phyloP scores from a whole-genome alignment of 2,888 invertebrate species.

The Suillia variegata region DNA sequence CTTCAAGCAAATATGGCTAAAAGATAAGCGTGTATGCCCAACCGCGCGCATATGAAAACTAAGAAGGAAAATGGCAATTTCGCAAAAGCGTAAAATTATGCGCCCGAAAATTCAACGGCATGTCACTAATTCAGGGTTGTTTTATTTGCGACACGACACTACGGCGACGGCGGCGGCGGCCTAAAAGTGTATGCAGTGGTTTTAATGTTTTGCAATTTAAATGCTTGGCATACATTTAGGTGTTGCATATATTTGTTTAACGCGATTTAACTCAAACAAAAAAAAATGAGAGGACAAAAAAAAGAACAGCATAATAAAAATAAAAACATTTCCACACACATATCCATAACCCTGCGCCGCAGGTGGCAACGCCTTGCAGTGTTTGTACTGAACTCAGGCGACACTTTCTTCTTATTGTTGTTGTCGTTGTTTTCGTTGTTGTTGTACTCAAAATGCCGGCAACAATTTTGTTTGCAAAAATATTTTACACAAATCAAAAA shows the following conservation, averaged over 20 bases:
- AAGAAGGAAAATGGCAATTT: constrained; percentile 42
- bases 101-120: constrained; percentile 20
- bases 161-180: too few species aligned
- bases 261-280: neutral
- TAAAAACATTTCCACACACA: too few species aligned
- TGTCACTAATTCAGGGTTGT: constrained; percentile 35
- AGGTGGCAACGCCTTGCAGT: too few species aligned
- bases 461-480: too few species aligned
- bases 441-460: too few species aligned
- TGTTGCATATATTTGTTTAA: constrained; percentile 8
- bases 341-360: too few species aligned
- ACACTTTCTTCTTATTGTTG: too few species aligned
- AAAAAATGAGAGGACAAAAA: constrained; percentile 7
- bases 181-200: constrained; percentile 36
- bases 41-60: constrained; percentile 37
- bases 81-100: too few species aligned
- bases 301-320: neutral
- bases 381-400: too few species aligned
- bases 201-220: constrained; percentile 42
- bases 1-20: constrained; percentile 1
- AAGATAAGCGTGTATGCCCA: constrained; percentile 6
- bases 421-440: too few species aligned
- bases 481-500: too few species aligned
- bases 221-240: constrained; percentile 36
- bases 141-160: too few species aligned